Percentiles rank a stretch among this genome's conserved stretches.
phyloP scores from a whole-genome alignment of 2,113 vertebrate genomes.

The Pipra filicauda region DNA sequence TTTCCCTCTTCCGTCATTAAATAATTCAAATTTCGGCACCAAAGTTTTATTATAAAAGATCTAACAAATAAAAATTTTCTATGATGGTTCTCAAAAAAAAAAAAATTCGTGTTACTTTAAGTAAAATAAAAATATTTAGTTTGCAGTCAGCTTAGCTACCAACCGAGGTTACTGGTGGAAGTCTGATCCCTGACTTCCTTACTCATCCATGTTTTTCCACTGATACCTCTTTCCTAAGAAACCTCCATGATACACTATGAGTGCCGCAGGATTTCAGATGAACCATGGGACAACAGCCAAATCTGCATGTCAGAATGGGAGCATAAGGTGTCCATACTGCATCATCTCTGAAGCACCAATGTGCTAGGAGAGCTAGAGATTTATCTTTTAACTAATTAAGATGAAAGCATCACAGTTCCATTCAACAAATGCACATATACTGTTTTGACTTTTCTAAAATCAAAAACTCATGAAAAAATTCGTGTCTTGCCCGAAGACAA shows the following conservation, averaged over 20 bases:
- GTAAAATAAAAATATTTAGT: not conserved
- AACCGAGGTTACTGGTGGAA: rapidly evolving
- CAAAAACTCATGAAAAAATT: not conserved
- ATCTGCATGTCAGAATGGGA: not conserved
- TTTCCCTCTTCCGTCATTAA: not conserved
- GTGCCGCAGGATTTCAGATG: rapidly evolving
- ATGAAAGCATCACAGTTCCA: not conserved
- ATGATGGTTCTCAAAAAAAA: not conserved
- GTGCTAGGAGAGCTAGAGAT: rapidly evolving
- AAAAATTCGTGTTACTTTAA: not conserved
- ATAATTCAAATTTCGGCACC: not conserved
- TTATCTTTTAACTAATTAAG: not conserved
- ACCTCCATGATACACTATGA: no score
- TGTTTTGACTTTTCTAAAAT: not conserved
- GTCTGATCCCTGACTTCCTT: not conserved
- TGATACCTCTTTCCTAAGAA: not conserved
- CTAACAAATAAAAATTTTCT: not conserved
- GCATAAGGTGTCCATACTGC: not conserved
- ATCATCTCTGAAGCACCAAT: not conserved
- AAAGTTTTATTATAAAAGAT: not conserved
- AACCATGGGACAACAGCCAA: not conserved
- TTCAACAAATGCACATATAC: not conserved
- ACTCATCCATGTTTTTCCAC: not conserved
- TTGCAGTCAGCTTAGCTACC: not conserved
- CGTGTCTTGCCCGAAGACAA: not conserved